Evolutionary conservation across 2,797 vertebrate species (phyloP), one percentile per base, ranked within the genome.

Genomic region (Danio albolineatus): DNA sequence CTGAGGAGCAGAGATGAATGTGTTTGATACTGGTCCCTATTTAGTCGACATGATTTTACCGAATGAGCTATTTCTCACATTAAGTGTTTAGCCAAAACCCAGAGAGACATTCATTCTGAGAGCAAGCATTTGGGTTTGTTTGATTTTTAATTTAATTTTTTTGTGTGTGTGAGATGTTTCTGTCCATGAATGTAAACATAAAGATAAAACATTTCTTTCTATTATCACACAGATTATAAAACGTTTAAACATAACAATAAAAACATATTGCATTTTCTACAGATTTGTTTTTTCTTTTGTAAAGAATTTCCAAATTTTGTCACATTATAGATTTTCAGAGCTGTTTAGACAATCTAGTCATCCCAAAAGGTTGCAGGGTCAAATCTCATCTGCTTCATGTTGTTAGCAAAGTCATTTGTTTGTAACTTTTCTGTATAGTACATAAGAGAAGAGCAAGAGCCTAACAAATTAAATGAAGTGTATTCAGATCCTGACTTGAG

Each of bases 31-130:
- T 57, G 46, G 59, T 73, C 41, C 51, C 60, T 28, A 73, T 73
- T 73, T 65, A 64, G 28, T 79, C 59, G 73, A 73, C 69, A 65
- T n/a, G 12, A 14, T 64, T 79, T 72, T 54, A 56, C 48, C 38
- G 51, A 79, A 73, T 17, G 39, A 72, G 39, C n/a, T 41, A 65
- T 79, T 73, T 79, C 51, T 73, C 60, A 64, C 60, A 48, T 39
- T 73, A 73, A 65, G 59, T 73, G 46, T 73, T 72, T 65, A 72
- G 44, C 16, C 46, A 74, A n/a, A 57, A 56, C 74, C 49, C n/a
- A 38, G 38, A 51, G 54, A 60, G 17, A 43, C 10, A 0, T 71
- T 78, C 5, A 57, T 59, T 70, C 28, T 59, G 13, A 61, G 36
- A 21, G 14, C 56, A 78, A 49, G 9, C 57, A 8, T 19, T 12